Conservation (phyloP, 2,888 invertebrate genomes). For the Cylindroiulus punctatus region DNA sequence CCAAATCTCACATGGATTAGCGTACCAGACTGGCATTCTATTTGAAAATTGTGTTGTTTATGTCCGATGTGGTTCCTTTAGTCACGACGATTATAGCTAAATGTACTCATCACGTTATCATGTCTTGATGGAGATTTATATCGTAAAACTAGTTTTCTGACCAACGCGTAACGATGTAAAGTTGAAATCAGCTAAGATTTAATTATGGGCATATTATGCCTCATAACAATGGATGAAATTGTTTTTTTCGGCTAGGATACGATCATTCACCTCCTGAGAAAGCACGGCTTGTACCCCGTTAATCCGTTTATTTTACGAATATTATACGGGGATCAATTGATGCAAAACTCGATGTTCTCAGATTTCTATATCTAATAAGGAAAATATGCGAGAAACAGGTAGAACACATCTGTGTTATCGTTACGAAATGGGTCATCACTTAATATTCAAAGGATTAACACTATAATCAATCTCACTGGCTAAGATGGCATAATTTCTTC, state of each 20-base stretch:
- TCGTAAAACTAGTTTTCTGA: not conserved
- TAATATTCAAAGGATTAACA: conserved; percentile 36
- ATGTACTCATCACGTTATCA: not conserved
- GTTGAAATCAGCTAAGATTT: not conserved
- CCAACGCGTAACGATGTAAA: not conserved
- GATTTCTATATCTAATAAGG: not conserved
- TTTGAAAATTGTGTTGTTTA: not conserved
- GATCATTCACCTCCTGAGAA: conserved; percentile 1
- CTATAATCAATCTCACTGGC: conserved; percentile 12
- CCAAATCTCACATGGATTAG: no score
- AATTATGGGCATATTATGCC: not conserved
- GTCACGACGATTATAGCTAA: conserved; percentile 18
- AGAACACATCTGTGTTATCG: not conserved
- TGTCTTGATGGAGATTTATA: not conserved
- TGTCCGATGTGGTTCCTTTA: not conserved
- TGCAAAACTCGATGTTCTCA: not conserved
- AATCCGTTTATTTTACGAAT: not conserved
- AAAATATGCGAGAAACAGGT: conserved; percentile 8
- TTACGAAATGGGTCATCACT: not conserved
- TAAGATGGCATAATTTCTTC: conserved; percentile 30
- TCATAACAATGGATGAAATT: conserved; percentile 12
- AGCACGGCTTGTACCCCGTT: not conserved
- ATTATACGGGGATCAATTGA: not conserved
- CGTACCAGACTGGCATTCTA: no score
- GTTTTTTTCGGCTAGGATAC: not conserved